Base-by-base conservation (phyloP, 2,797 vertebrate species). In the Scolopax bukidnonensis region DNA sequence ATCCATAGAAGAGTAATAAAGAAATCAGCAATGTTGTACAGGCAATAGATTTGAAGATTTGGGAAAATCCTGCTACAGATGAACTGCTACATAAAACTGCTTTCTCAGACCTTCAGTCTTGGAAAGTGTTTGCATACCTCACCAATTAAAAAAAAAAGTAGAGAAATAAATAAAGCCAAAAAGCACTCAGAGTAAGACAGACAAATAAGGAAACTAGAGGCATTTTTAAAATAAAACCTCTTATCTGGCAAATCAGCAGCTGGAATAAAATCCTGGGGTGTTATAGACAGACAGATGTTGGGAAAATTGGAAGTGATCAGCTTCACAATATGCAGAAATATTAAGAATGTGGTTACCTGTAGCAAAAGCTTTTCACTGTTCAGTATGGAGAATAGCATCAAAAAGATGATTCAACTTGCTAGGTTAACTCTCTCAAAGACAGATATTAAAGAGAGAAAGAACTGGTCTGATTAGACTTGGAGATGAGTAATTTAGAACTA, bases 1-100 rank as follows among this genome's bases (percentile, higher is more conserved):
- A 79, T 65, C 64, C 68, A 90, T 89, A 74, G 59, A 88, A 79
- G 64, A 65, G 51, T 57, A 93, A 97, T 87, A 95, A 88, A 89
- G 81, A 90, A 95, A 91, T 92, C 84, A 95, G 70, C 70, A 68
- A 17, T 6, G 20, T 27, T 68, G 43, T 36, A 76, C 33, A 12
- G 71, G 81, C n/a, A 43, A 90, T 50, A 82, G 82, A 79, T 59
- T 41, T 61, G 84, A 76, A 82, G 82, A 79, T 59, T 41, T 61
- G 86, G 78, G 93, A 90, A 96, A 91, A 84, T 20, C 67, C n/a
- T 86, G 18, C 33, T 79, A 68, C 10, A 81, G 61, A 84, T 21
- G 76, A 50, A 6, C 68, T 74, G 79, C 83, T 79, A 53, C n/a
- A 87, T 54, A 45, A 91, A 93, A 30, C 38, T 60, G 40, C 47